Base-by-base conservation (phyloP, 2,113 vertebrate species). In the Pontoporia blainvillei region DNA sequence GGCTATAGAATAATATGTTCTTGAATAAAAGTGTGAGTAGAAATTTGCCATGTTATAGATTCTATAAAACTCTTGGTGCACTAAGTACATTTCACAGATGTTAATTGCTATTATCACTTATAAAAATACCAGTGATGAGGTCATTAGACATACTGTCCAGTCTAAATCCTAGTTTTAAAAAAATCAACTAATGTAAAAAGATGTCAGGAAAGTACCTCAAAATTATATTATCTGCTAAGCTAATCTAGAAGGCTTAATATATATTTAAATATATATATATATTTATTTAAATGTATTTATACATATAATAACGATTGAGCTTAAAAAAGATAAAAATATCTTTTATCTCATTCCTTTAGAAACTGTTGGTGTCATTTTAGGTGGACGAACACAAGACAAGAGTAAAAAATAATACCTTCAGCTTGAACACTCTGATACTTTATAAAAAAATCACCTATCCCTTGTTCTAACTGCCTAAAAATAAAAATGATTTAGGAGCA, bases 401-500 rank as follows among this genome's bases (percentile, higher is more conserved):
- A 88, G 31, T 61, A 6, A 78, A 89, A 92, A 92, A 44, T 14
- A 94, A 66, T 67, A 73, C 18, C 54, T 75, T 95, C 54, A 61
- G 90, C 36, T 91, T 88, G 23, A 94, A 81, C 76, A 78, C 44
- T 57, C 76, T 82, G 82, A 85, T 85, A 39, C 46, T 59, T 95
- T 93, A 83, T 95, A 8, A 29, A 34, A 94, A 95, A 97, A 90
- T 3, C 76, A 92, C 54, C 75, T 62, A 57, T 23, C n/a, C 39
- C 61, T 95, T 92, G 78, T 96, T 96, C 92, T 89, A 84, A 96
- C 83, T 92, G 84, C 25, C 82, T 90, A 83, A 97, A 96, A 96
- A 94, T 97, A 97, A 98, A 96, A 96, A 96, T 97, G 91, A 98
- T 97, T 96, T 96, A 97, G 82, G 86, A 95, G 49, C 73, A 89